phyloP scores from a whole-genome alignment of 2,888 invertebrate genomes.

The Herminia tarsipennalis region DNA sequence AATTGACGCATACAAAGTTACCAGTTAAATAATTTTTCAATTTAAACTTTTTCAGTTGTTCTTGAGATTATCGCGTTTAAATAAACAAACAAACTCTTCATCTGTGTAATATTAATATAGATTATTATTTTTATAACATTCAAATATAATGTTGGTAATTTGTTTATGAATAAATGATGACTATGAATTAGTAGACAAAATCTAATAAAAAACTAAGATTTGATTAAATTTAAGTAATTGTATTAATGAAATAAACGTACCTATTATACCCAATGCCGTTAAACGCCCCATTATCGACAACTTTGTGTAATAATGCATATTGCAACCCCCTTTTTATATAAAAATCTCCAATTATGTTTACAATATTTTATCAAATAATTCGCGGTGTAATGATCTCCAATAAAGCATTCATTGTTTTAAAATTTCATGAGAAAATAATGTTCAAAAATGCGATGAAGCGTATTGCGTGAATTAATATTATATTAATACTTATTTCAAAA shows the following conservation, averaged over 20 bases:
- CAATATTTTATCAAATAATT: background rate
- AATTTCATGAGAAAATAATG: background rate
- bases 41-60: too few relatives aligned
- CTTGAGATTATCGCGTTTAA: too few relatives aligned
- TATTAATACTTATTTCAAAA: background rate
- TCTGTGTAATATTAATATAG: too few relatives aligned
- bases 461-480: background rate
- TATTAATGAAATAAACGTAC: conserved; percentile 41
- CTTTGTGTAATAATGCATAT: conserved; percentile 42
- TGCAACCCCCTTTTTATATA: conserved; percentile 28
- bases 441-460: background rate
- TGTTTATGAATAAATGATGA: too few relatives aligned
- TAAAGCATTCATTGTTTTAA: conserved; percentile 4
- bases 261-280: conserved; percentile 68
- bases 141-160: too few relatives aligned
- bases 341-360: conserved; percentile 1
- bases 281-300: conserved; percentile 67
- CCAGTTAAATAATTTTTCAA: too few relatives aligned
- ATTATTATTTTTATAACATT: too few relatives aligned
- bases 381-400: background rate
- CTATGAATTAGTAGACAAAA: too few relatives aligned
- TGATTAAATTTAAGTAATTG: background rate
- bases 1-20: too few relatives aligned
- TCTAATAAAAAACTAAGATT: background rate
- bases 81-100: too few relatives aligned